Base-by-base conservation (phyloP, 2,888 invertebrate species). In the Caenorhabditis sp. region DNA sequence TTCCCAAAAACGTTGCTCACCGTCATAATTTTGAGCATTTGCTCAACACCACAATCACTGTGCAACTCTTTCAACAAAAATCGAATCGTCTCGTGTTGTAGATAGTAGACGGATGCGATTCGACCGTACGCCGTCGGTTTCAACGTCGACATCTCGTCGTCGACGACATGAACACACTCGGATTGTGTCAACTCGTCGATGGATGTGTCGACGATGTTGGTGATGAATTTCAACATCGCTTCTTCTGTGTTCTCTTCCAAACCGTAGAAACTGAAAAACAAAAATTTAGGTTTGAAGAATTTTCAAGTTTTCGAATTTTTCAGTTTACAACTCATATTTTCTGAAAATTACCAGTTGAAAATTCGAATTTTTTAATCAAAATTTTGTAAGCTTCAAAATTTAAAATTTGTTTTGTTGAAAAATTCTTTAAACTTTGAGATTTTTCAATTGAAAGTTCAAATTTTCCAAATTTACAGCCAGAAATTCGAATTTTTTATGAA, bases 71-170 rank as follows among this genome's bases (percentile, higher is more conserved):
- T 91, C 55, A 92, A 90, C 88, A 99, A 94, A 89, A 93, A 93
- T 55, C 92, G 91, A 91, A 97, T 93, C 0, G 96, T 97, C 83
- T 92, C 92, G 89, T 97, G 93, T 0, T 94, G 93, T 27, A 99
- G 90, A 89, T 99, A 99, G 90, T 99, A 99, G 89, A 93, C 97
- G 0, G 97, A 97, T 0, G 96, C 93, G 69, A 99, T 94, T 67
- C 94, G 92, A 0, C 97, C 99, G 90, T 94, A 92, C 84, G 95
- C 93, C 0, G 94, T 94, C 8, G 90, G 89, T 85, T 89, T 86
- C 89, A 91, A 88, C 10, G 19, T 31, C 14, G 4, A 6, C 21
- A 24, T 51, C 62, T 58, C 59, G 19, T 66, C 83, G 89, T 93
- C 93, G 73, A 92, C 92, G 62, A 93, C 91, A 76, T 92, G 91